Evolutionary conservation across 1,140 invertebrate genomes (phyloP).

Genomic region (Drosophila erecta): DNA sequence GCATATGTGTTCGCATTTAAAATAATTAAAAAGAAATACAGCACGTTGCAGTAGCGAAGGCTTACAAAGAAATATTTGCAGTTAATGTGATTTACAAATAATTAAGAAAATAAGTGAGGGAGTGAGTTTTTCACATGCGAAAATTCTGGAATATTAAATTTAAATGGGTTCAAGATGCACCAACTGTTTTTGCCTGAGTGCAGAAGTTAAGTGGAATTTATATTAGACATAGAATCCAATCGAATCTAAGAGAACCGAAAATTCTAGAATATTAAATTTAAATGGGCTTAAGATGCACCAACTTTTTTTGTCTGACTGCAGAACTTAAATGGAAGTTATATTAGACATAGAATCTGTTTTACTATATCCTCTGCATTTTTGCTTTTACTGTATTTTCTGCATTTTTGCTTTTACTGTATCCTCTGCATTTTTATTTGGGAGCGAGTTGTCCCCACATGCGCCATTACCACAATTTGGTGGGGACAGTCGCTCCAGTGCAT

Average conservation of each 20-base stretch:
- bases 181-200: background rate
- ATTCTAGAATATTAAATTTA: too few species aligned
- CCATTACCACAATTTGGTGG: constrained; percentile 68
- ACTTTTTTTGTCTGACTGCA: background rate
- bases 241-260: too few species aligned
- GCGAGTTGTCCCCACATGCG: constrained; percentile 12
- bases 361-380: too few species aligned
- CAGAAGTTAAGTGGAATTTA: too few species aligned
- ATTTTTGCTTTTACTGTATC: background rate
- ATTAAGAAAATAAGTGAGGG: background rate
- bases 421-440: background rate
- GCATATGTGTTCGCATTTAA: constrained; percentile 55
- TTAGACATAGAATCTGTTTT: background rate
- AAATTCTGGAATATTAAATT: too few species aligned
- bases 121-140: too few species aligned
- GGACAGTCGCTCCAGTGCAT: constrained; percentile 58
- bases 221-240: background rate
- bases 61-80: background rate
- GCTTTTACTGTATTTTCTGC: background rate
- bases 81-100: background rate
- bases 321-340: too few species aligned
- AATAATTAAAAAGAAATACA: constrained; percentile 47
- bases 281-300: too few species aligned
- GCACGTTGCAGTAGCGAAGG: background rate
- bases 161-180: too few species aligned